Percentiles rank a stretch among this genome's conserved stretches.
phyloP scores from a whole-genome alignment of 2,797 vertebrate species.

The Danio albolineatus region DNA sequence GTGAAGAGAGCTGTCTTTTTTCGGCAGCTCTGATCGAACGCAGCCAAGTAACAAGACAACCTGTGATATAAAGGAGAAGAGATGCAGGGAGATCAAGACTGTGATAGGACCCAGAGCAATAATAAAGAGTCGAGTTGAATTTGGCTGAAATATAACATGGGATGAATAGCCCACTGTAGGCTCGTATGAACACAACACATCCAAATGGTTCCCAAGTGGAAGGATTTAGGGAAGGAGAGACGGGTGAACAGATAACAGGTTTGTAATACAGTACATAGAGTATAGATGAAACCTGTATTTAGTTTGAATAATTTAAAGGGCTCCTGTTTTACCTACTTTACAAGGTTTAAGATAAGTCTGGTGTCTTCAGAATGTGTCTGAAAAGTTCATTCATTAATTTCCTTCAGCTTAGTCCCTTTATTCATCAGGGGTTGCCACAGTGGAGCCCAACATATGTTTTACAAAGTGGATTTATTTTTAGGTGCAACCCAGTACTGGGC shows the following conservation, averaged over 20 bases:
- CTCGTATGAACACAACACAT: slow-evolving; percentile 40
- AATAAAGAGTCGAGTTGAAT: slow-evolving; percentile 47
- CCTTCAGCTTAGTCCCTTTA: no score
- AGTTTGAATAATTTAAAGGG: no score
- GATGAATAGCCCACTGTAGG: slow-evolving; percentile 56
- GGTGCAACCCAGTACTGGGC: no score
- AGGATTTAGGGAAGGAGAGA: slow-evolving; percentile 29
- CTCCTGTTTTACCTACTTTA: no score
- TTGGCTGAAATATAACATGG: slow-evolving; percentile 41
- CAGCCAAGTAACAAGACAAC: slow-evolving; percentile 33
- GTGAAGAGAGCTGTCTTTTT: slow-evolving; percentile 16
- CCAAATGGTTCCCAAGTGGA: slow-evolving; percentile 9
- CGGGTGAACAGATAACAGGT: slow-evolving; percentile 9
- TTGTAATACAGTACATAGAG: no score
- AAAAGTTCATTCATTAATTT: no score
- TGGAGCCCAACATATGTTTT: no score
- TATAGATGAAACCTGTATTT: no score
- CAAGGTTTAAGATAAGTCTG: no score
- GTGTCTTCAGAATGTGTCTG: no score
- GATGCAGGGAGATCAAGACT: slow-evolving; percentile 41
- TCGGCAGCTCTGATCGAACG: slow-evolving; percentile 26
- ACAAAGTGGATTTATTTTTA: no score
- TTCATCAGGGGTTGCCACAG: no score
- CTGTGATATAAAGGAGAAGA: slow-evolving; percentile 53
- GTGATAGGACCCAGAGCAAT: slow-evolving; percentile 38